Evolutionary conservation across 2,113 vertebrate species (phyloP).

Genomic region (Parus major): DNA sequence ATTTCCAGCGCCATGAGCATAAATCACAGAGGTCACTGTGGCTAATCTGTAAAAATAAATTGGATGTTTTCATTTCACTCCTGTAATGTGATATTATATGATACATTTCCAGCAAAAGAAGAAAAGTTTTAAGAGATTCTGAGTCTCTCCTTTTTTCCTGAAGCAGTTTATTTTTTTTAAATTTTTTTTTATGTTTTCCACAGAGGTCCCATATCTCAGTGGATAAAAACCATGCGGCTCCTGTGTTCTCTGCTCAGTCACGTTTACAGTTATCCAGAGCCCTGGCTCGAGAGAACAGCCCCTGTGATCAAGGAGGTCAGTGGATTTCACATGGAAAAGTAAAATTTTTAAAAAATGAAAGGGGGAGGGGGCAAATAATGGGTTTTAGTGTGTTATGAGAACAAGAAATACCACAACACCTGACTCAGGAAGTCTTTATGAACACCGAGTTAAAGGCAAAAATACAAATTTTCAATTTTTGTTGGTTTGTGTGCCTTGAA

Average conservation of each 20-base stretch:
- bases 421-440: not conserved
- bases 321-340: not conserved
- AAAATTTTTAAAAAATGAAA: not conserved
- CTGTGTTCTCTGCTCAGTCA: not conserved
- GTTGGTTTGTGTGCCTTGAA: not conserved
- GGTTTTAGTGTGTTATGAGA: not conserved
- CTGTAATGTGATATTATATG: not conserved
- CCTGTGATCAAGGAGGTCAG: not conserved
- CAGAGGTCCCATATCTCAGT: not conserved
- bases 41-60: conserved; percentile 56
- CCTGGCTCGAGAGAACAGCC: not conserved
- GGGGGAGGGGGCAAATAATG: not conserved
- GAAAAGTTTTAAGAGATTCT: not conserved
- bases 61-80: conserved; percentile 17
- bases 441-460: not conserved
- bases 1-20: not conserved
- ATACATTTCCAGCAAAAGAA: not conserved
- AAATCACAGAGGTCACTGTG: conserved; percentile 21
- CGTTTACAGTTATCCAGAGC: not conserved
- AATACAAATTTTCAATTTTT: not conserved
- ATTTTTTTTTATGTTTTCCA: not conserved
- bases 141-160: not conserved
- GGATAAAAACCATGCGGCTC: not conserved
- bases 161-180: not conserved
- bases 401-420: not conserved